A percentile compares a stretch with the other conserved stretches of the same genome.
These are phyloP conservation scores for Globodera rostochiensis DNA, from an alignment of 1,140 invertebrate genomes.

Conservation along the genomic window DNA sequence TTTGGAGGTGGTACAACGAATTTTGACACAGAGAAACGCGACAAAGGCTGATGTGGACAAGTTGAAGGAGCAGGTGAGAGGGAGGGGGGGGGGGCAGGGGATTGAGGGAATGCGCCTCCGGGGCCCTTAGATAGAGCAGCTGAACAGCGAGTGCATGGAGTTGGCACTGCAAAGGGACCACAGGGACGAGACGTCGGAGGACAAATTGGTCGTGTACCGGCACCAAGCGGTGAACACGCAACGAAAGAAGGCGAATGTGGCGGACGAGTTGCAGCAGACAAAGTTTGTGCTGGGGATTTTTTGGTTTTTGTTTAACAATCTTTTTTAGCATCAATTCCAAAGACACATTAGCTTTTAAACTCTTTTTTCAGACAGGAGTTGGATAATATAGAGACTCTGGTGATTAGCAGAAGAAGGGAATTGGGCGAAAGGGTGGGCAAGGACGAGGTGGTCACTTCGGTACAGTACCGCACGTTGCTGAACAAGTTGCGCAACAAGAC, in stretches of 20 bases:
- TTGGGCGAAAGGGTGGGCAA: constrained; percentile 40
- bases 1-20: constrained; percentile 49
- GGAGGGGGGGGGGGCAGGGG: not conserved
- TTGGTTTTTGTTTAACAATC: not conserved
- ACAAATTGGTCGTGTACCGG: constrained; percentile 50
- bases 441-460: constrained; percentile 46
- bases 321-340: too few relatives aligned
- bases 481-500: constrained; percentile 50
- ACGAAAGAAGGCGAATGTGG: constrained; percentile 46
- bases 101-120: not conserved
- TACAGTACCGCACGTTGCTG: constrained; percentile 50
- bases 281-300: constrained; percentile 18
- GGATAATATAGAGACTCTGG: constrained; percentile 39
- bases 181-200: constrained; percentile 46
- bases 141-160: constrained; percentile 54
- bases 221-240: constrained; percentile 48
- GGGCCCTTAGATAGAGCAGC: constrained; percentile 42
- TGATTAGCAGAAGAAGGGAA: constrained; percentile 37
- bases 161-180: constrained; percentile 43
- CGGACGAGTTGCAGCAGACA: constrained; percentile 42
- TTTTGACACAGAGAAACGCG: constrained; percentile 42
- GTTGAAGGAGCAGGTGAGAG: constrained; percentile 38
- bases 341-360: not conserved
- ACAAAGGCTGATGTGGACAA: constrained; percentile 40
- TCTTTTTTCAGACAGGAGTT: constrained; percentile 39